These are phyloP conservation scores for Thaumetopoea pityocampa DNA, from an alignment of 1,140 invertebrate genomes.

Conservation along the genomic window DNA sequence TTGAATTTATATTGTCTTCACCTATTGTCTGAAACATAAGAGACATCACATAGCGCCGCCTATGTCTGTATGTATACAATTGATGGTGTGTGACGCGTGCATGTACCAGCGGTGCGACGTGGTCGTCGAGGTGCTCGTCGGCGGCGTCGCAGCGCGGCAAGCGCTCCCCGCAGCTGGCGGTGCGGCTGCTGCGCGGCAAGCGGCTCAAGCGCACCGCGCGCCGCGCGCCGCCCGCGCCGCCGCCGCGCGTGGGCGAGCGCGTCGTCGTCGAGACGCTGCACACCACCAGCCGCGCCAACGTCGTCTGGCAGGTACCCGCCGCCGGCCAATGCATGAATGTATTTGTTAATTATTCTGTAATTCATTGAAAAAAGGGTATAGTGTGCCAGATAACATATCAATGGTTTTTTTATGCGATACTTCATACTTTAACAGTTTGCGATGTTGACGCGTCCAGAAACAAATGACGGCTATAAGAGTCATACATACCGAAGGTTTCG, in stretches of 20 bases:
- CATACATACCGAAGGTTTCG: too few relatives aligned
- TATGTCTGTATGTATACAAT: too few relatives aligned
- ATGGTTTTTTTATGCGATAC: too few relatives aligned
- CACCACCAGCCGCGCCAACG: constrained; percentile 82
- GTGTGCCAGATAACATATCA: too few relatives aligned
- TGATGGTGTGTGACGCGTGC: not conserved
- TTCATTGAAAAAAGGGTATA: too few relatives aligned
- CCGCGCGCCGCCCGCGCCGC: constrained; percentile 62
- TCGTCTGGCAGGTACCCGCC: constrained; percentile 54
- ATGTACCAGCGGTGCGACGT: constrained; percentile 55
- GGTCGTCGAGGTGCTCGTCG: constrained; percentile 69
- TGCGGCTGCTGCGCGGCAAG: constrained; percentile 66
- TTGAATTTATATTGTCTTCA: too few relatives aligned
- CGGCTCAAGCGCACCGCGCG: constrained; percentile 63
- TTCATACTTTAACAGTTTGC: too few relatives aligned
- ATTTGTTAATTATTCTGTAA: not conserved
- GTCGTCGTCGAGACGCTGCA: constrained; percentile 77
- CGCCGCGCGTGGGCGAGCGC: constrained; percentile 69
- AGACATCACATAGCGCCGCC: too few relatives aligned
- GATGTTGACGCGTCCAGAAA: too few relatives aligned
- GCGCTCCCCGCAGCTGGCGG: constrained; percentile 66
- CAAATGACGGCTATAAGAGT: too few relatives aligned
- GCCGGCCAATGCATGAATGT: too few relatives aligned
- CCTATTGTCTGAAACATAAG: too few relatives aligned
- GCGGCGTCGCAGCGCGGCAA: constrained; percentile 56